phyloP scores from a whole-genome alignment of 2,888 invertebrate species.

The Tetramorium bicarinatum region DNA sequence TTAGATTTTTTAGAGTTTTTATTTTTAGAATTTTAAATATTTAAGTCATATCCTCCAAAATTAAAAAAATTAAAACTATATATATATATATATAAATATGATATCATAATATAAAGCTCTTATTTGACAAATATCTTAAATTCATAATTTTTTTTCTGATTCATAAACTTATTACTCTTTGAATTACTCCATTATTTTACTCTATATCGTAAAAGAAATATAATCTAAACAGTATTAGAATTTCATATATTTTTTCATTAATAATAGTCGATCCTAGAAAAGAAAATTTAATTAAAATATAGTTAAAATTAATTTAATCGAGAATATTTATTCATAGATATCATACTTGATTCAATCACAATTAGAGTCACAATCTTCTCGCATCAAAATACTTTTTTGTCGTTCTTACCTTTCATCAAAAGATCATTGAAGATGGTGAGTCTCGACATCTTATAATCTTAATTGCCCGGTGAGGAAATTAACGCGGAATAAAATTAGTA shows the following conservation, averaged over 20 bases:
- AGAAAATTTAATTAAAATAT: not conserved
- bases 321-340: not conserved
- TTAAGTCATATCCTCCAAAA: not conserved
- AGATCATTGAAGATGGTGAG: not conserved
- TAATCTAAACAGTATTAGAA: not conserved
- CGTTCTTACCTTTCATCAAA: constrained; percentile 7
- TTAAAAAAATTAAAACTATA: not conserved
- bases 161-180: not conserved
- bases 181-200: not conserved
- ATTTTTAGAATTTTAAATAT: not conserved
- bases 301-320: not conserved
- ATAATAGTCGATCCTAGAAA: not conserved
- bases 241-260: not conserved
- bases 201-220: not conserved
- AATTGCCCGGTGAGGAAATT: constrained; percentile 30
- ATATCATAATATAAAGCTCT: not conserved
- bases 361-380: not conserved
- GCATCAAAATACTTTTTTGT: constrained; percentile 12
- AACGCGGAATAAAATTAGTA: constrained; percentile 46
- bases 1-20: too few relatives aligned
- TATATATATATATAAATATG: not conserved
- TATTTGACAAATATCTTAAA: not conserved
- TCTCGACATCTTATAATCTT: constrained; percentile 41
- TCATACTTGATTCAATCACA: not conserved
- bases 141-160: not conserved